A percentile compares a stretch with the other conserved stretches of the same genome.
Conservation (phyloP, 2,113 vertebrate genomes). For the Solea solea region DNA sequence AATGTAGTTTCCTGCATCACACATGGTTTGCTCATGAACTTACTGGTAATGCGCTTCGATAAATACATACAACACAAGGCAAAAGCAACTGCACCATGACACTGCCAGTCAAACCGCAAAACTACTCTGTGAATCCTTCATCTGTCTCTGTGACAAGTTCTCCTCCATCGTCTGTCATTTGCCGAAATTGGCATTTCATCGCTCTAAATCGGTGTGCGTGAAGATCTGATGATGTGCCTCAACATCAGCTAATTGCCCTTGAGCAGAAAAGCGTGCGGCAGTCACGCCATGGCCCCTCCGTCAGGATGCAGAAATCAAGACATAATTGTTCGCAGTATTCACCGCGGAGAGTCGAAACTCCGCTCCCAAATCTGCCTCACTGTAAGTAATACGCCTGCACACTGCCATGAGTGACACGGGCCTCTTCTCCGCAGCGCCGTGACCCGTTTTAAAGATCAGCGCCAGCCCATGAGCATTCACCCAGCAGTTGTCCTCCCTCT, state of each 20-base stretch:
- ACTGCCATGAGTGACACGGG: constrained; percentile 75
- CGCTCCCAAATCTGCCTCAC: constrained; percentile 54
- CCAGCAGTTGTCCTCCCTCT: constrained; percentile 89
- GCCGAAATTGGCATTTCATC: constrained; percentile 36
- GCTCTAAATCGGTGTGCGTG: constrained; percentile 40
- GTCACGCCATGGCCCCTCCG: constrained; percentile 41
- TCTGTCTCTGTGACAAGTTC: constrained; percentile 27
- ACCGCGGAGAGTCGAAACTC: constrained; percentile 39
- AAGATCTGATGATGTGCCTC: constrained; percentile 28
- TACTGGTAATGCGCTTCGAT: constrained; percentile 41
- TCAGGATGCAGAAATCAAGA: constrained; percentile 63
- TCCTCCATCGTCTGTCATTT: constrained; percentile 42
- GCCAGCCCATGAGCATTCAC: constrained; percentile 84
- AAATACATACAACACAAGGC: constrained; percentile 25
- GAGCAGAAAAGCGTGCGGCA: constrained; percentile 20
- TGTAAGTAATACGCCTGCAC: constrained; percentile 80
- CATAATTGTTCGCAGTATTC: constrained; percentile 51
- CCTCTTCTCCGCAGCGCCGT: constrained; percentile 79
- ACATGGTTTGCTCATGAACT: constrained; percentile 12
- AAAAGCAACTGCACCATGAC: constrained; percentile 40
- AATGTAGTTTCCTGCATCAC: not conserved
- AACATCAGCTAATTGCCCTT: constrained; percentile 48
- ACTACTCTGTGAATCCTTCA: constrained; percentile 26
- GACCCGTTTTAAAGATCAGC: constrained; percentile 87
- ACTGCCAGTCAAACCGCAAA: constrained; percentile 67